phyloP scores from a whole-genome alignment of 2,888 invertebrate genomes.

The Meloe dianella region DNA sequence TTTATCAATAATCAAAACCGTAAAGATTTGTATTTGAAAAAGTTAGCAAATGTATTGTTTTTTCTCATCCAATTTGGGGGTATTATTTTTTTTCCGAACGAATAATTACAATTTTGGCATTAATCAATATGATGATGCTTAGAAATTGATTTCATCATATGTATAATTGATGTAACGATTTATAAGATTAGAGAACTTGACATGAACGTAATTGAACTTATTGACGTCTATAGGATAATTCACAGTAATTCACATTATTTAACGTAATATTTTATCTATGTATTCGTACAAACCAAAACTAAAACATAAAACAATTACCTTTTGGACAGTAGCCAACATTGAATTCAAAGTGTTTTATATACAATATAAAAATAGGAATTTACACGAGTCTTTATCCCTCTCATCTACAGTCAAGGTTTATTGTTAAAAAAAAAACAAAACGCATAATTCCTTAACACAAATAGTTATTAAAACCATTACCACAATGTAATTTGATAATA shows the following conservation, averaged over 20 bases:
- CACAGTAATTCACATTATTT: background rate
- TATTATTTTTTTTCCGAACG: no score
- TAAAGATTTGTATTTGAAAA: no score
- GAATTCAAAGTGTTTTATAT: conserved; percentile 18
- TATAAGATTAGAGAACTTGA: conserved; percentile 1
- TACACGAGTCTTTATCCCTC: background rate
- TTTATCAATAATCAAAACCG: no score
- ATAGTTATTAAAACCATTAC: background rate
- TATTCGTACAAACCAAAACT: background rate
- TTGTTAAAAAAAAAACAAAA: background rate
- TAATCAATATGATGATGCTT: no score
- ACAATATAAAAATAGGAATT: conserved; percentile 16
- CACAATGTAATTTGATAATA: conserved; percentile 1
- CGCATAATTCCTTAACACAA: background rate
- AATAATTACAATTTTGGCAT: no score
- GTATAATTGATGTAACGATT: no score
- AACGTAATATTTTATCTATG: background rate
- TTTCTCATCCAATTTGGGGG: no score
- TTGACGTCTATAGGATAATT: conserved; percentile 21
- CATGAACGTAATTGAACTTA: conserved; percentile 10
- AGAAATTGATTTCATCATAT: no score
- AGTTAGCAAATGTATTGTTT: no score
- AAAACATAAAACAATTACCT: conserved; percentile 21
- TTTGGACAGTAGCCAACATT: conserved; percentile 25
- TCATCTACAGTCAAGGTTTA: background rate